These are phyloP conservation scores for Echinops telfairi DNA, from an alignment of 2,113 vertebrate species.

Conservation along the genomic window DNA sequence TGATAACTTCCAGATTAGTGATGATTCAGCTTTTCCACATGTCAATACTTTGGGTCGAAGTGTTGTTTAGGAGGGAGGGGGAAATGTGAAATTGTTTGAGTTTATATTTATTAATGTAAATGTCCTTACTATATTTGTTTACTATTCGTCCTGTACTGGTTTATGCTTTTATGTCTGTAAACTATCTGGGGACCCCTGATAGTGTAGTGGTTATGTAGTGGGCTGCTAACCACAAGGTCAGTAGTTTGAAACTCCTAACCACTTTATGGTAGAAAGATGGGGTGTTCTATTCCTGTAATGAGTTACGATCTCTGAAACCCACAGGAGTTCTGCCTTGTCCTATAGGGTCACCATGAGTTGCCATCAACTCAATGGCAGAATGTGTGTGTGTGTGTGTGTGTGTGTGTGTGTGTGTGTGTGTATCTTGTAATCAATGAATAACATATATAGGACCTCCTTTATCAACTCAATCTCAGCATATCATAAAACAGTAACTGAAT, in stretches of 20 bases:
- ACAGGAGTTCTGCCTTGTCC: too few relatives aligned
- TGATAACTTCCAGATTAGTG: neutral
- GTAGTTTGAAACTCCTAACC: too few relatives aligned
- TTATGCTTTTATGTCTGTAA: neutral
- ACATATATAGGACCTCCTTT: neutral
- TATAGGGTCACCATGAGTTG: too few relatives aligned
- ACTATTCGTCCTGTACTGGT: neutral
- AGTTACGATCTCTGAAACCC: too few relatives aligned
- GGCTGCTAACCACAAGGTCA: neutral
- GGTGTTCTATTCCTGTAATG: too few relatives aligned
- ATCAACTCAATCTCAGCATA: neutral
- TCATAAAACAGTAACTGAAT: neutral
- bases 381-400: too few relatives aligned
- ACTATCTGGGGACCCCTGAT: too few relatives aligned
- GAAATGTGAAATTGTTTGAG: conserved; percentile 7
- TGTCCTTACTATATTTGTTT: neutral
- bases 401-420: too few relatives aligned
- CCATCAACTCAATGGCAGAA: too few relatives aligned
- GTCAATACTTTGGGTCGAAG: neutral
- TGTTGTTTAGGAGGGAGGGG: neutral
- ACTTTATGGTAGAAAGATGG: too few relatives aligned
- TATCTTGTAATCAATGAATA: neutral
- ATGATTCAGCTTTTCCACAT: neutral
- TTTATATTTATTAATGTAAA: conserved; percentile 52
- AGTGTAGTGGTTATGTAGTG: neutral